Base-by-base conservation (phyloP, 2,888 invertebrate species). In the Zaprionus lineosus region DNA sequence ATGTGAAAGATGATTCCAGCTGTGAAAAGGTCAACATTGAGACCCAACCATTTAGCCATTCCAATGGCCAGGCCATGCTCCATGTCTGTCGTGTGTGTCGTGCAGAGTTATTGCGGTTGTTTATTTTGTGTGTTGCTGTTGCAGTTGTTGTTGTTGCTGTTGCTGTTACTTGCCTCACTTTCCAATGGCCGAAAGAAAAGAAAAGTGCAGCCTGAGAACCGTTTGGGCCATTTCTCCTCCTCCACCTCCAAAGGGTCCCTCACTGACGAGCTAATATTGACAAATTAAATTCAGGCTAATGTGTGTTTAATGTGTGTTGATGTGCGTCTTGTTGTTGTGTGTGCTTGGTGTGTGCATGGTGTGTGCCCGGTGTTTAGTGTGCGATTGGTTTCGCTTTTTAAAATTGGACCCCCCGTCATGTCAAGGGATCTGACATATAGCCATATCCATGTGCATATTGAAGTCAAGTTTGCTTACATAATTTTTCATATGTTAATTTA, bases 251-350 rank as follows among this genome's bases (percentile, higher is more conserved):
- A 8, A 60, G 37, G 33, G 29, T 31, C 51, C 21, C n/a, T n/a
- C 29, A 2, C 40, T 24, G 34, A 41, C 59, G 48, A 53, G 81
- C 82, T 71, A 85, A 81, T 81, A 85, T 81, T 81, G 84, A 81
- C 86, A 81, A 86, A 81, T 81, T 86, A 77, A 81, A 86, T 77
- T 59, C 82, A 81, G 82, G 59, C 74, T 84, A 81, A 81, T 86
- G 78, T 77, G 81, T 61, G 56, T 86, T 84, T 74, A 81, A 81
- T 83, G 76, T 73, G 59, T 65, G 53, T 36, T 48, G 19, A 21
- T 51, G 34, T 43, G 43, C n/a, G n/a, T n/a, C n/a, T n/a, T n/a
- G n/a, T n/a, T n/a, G n/a, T n/a, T 39, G 41, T 24, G 8, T 47
- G 31, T 43, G 39, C n/a, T 2, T 24, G 24, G 6, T 14, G 15